Evolutionary conservation across 2,888 invertebrate species (phyloP).

Genomic region (Choreutis nemorana): DNA sequence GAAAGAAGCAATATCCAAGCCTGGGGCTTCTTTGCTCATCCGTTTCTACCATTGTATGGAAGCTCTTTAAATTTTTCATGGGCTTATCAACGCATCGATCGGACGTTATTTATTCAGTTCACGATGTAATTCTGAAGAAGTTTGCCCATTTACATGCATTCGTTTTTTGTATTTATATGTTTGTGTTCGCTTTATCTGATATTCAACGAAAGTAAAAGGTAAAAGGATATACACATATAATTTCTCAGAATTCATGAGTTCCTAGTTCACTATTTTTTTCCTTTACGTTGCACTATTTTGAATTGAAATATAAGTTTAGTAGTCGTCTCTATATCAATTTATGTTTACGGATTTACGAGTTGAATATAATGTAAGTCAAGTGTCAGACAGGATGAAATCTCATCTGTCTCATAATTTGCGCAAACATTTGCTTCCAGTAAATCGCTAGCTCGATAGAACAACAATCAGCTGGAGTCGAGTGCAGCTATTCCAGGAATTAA

Average conservation of each 20-base stretch:
- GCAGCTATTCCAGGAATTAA: slow-evolving; percentile 34
- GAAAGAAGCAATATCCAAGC: slow-evolving; percentile 36
- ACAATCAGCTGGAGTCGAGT: slow-evolving; percentile 21
- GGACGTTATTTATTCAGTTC: slow-evolving; percentile 52
- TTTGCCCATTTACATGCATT: slow-evolving; percentile 55
- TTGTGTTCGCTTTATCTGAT: slow-evolving; percentile 36
- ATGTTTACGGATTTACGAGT: too few species aligned
- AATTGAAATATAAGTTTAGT: too few species aligned
- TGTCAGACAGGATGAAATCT: too few species aligned
- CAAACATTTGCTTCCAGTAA: too few species aligned
- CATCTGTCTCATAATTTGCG: too few species aligned
- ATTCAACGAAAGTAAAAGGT: slow-evolving; percentile 31
- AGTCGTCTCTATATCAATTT: too few species aligned
- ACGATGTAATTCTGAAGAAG: slow-evolving; percentile 48
- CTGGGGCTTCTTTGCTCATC: slow-evolving; percentile 30
- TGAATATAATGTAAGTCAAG: too few species aligned
- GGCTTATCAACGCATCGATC: slow-evolving; percentile 57
- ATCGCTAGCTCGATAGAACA: too few species aligned
- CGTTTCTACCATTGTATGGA: slow-evolving; percentile 34
- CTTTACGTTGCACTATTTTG: too few species aligned
- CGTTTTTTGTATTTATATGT: slow-evolving; percentile 39
- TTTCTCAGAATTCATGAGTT: too few species aligned
- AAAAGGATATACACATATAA: too few species aligned
- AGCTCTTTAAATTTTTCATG: slow-evolving; percentile 48
- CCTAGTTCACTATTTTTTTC: too few species aligned